Evolutionary conservation across 2,888 invertebrate species (phyloP), one percentile per base, ranked within the genome.

Genomic region (Pimpla rufipes): DNA sequence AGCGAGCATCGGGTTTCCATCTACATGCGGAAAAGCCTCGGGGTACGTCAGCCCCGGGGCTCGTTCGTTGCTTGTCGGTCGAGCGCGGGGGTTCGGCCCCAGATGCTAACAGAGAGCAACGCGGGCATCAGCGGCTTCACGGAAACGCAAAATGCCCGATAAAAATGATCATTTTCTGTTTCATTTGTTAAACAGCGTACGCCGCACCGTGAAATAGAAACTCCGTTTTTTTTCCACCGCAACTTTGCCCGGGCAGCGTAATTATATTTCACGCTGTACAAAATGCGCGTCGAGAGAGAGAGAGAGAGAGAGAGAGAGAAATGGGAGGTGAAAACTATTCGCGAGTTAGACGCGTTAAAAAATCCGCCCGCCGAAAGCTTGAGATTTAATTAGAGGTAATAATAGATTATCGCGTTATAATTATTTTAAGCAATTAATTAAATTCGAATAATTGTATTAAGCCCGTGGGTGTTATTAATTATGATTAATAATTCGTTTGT

Each of bases 31-130:
- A 21, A 70, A 55, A 55, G 52, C 55, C 37, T 55, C 40, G 18
- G 70, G 52, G 52, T 55, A 21, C 55, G 55, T 70, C 55, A 70
- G 70, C 70, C 23, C 37, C 21, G 5, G 55, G 70, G 55, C 55
- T 52, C 59, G 35, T 59, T 35, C 59, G 59, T 35, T 37, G 35
- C 35, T 59, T 35, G 59, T 37, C 35, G 59, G 13, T 37, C n/a
- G 35, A 35, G 35, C 35, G 35, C 35, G 35, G 35, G 16, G 59
- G 35, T 37, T 29, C 29, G 29, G 10, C 18, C 10, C 21, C 18
- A 52, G 52, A 18, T 52, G 18, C 21, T 52, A 52, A 52, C 52
- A 21, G 52, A 13, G 2, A 8, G n/a, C 11, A 23, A 10, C n/a
- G 37, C 18, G 3, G 29, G 29, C 29, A 29, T 2, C 29, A 5